Base-by-base conservation (phyloP, 2,888 invertebrate species). In the Eurytoma adleriae region DNA sequence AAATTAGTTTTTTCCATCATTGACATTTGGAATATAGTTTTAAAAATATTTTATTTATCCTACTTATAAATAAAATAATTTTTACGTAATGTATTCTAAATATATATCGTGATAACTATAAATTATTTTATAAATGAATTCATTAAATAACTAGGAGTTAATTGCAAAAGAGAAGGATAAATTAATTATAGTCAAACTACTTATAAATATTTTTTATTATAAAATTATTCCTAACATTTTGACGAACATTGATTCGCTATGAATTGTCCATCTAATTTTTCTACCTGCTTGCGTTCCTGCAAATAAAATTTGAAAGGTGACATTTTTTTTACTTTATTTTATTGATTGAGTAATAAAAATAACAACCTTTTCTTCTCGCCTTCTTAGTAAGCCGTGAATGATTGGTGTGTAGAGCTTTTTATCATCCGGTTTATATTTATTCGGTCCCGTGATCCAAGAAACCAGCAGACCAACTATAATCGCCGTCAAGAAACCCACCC, bases 401-500 rank as follows among this genome's bases (percentile, higher is more conserved):
- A 94, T 86, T 2, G 95, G 94, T 18, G 94, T 94, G 78, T 95
- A 91, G 10, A 95, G 90, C 85, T 93, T 93, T n/a, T 92, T 92
- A 87, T 94, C 93, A 1, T 94, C 91, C 87, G 92, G 84, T 82
- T 92, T 91, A 2, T 93, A 93, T 86, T 93, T 92, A 83, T 94
- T 94, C 5, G 92, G 92, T 12, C 93, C 93, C 0, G 95, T 95
- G 85, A 94, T 92, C 90, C 93, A 94, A 24, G 96, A 95, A 48
- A 95, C 94, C 48, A 94, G 85, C 20, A 94, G 89, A 0, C 96
- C 96, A 7, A 95, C 92, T 3, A 92, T 78, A 66, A 95, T 92
- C 14, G 94, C 94, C 0, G 94, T 94, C 0, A 93, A 84, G 86
- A 94, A 93, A 7, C 96, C 96, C n/a, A 95, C 92, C 81, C 94